These are phyloP conservation scores for Mimumesa dahlbomi DNA, from an alignment of 2,888 invertebrate species.

Conservation along the genomic window DNA sequence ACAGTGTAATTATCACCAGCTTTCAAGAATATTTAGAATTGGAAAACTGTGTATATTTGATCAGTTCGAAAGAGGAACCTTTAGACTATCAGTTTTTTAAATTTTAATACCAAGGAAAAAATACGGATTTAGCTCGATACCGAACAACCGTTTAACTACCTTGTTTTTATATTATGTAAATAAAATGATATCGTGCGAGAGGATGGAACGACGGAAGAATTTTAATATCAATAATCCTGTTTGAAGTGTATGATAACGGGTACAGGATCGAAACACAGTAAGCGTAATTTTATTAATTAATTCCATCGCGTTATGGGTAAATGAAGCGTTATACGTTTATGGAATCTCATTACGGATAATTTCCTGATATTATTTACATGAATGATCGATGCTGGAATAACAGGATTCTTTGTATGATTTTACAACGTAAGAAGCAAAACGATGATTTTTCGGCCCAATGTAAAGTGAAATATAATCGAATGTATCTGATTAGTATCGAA, in stretches of 20 bases:
- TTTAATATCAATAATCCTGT: constrained; percentile 29
- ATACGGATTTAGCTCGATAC: too few relatives aligned
- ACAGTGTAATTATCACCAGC: background rate
- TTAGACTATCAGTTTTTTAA: too few relatives aligned
- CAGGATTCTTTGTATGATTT: too few relatives aligned
- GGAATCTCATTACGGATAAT: constrained; percentile 9
- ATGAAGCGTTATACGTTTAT: constrained; percentile 26
- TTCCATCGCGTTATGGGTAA: constrained; percentile 33
- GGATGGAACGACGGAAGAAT: background rate
- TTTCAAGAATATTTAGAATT: background rate
- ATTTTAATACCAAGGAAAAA: too few relatives aligned
- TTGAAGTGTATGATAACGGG: constrained; percentile 13
- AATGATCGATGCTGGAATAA: constrained; percentile 25
- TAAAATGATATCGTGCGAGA: background rate
- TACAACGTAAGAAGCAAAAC: too few relatives aligned
- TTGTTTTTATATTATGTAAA: too few relatives aligned
- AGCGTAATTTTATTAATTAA: constrained; percentile 44
- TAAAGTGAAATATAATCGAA: too few relatives aligned
- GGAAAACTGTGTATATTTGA: background rate
- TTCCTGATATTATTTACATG: constrained; percentile 21
- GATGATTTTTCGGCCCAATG: too few relatives aligned
- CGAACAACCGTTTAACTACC: too few relatives aligned
- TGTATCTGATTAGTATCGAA: too few relatives aligned
- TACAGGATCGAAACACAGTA: background rate
- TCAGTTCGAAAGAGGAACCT: too few relatives aligned